Percentiles rank a stretch among this genome's conserved stretches.
These are phyloP conservation scores for Micromys minutus DNA, from an alignment of 2,113 vertebrate genomes.

Conservation along the genomic window DNA sequence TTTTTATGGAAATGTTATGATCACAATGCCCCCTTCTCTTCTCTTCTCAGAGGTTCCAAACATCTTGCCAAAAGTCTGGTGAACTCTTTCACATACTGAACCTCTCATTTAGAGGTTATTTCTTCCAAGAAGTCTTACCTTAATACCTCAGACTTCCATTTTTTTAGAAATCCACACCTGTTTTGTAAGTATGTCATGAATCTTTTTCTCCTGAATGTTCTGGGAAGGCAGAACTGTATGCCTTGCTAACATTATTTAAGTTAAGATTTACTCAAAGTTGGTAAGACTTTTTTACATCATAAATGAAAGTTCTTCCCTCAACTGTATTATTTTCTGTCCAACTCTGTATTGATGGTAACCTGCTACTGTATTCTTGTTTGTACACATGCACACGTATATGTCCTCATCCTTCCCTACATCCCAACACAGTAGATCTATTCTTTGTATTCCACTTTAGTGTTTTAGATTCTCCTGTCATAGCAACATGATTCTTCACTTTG, in stretches of 20 bases:
- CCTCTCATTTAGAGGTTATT: conserved; percentile 30
- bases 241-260: not conserved
- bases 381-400: not conserved
- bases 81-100: conserved; percentile 18
- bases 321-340: not conserved
- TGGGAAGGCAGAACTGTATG: not conserved
- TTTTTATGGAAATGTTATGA: not conserved
- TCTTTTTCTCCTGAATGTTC: conserved; percentile 5
- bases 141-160: conserved; percentile 20
- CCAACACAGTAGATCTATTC: not conserved
- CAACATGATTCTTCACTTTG: conserved; percentile 21
- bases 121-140: conserved; percentile 39
- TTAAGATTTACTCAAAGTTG: conserved; percentile 31
- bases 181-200: not conserved
- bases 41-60: not conserved
- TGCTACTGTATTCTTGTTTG: not conserved
- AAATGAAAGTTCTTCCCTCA: not conserved
- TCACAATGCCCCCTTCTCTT: not conserved
- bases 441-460: not conserved
- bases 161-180: conserved; percentile 17
- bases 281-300: not conserved
- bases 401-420: not conserved
- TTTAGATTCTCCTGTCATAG: not conserved
- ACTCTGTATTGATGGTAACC: not conserved
- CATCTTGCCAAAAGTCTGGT: not conserved